phyloP scores from a whole-genome alignment of 2,888 invertebrate species.

The Tinea pellionella region DNA sequence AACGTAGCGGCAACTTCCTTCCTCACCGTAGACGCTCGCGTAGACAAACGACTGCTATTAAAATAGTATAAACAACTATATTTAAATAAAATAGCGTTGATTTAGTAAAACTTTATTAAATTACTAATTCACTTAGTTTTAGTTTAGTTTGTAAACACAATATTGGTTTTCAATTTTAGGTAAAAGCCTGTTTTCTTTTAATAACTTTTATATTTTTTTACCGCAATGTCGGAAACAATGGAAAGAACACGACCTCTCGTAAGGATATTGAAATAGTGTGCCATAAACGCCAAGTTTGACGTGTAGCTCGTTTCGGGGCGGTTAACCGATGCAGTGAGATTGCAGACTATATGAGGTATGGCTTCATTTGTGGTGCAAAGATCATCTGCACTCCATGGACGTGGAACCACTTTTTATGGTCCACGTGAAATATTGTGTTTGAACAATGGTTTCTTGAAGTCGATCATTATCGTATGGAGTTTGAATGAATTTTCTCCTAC shows the following conservation, averaged over 20 bases:
- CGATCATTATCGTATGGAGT: not conserved
- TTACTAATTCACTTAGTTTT: too few species aligned
- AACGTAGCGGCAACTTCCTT: too few species aligned
- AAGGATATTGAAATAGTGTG: conserved; percentile 67
- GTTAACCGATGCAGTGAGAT: conserved; percentile 50
- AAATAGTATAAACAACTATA: too few species aligned
- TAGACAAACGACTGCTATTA: too few species aligned
- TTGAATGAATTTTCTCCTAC: not conserved
- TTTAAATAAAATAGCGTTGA: too few species aligned
- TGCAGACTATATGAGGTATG: conserved; percentile 51
- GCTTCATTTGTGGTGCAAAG: conserved; percentile 52
- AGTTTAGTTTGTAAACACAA: too few species aligned
- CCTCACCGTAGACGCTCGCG: too few species aligned
- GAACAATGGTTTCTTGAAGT: conserved; percentile 2
- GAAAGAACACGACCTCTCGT: conserved; percentile 43
- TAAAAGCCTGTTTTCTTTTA: too few species aligned
- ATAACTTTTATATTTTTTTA: too few species aligned
- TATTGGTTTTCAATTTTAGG: too few species aligned
- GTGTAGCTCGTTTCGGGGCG: conserved; percentile 37
- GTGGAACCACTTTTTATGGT: conserved; percentile 6
- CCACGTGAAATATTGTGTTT: conserved; percentile 8
- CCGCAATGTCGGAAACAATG: conserved; percentile 29
- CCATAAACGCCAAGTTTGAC: conserved; percentile 47
- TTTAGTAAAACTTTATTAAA: too few species aligned
- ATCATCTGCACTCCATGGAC: conserved; percentile 5